A percentile compares a stretch with the other conserved stretches of the same genome.
phyloP scores from a whole-genome alignment of 2,888 invertebrate species.

The Ochropleura leucogaster region DNA sequence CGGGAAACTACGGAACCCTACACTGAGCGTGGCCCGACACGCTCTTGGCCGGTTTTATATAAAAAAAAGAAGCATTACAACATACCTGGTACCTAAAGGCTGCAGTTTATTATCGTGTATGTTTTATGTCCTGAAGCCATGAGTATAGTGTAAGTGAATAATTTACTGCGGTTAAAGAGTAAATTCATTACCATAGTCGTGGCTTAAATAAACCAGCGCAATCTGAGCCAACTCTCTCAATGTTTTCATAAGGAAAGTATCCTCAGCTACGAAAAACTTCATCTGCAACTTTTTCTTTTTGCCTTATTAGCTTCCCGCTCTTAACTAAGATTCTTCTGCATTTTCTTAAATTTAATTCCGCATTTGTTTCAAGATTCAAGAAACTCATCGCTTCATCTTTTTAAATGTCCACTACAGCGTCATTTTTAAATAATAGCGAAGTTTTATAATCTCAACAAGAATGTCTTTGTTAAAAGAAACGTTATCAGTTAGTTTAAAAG shows the following conservation, averaged over 20 bases:
- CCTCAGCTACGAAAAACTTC: constrained; percentile 81
- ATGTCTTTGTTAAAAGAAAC: constrained; percentile 40
- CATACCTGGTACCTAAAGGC: not conserved
- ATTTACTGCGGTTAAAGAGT: constrained; percentile 73
- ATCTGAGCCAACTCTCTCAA: constrained; percentile 77
- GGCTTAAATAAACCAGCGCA: constrained; percentile 75
- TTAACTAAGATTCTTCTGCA: constrained; percentile 81
- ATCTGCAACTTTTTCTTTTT: constrained; percentile 81
- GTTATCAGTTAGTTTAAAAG: constrained; percentile 34
- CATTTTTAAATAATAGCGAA: constrained; percentile 57
- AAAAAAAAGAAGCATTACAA: not conserved
- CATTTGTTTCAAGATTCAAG: constrained; percentile 72
- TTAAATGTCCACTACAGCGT: constrained; percentile 68
- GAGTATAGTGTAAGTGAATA: constrained; percentile 55
- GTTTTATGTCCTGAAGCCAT: constrained; percentile 8
- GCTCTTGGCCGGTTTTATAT: too few species aligned
- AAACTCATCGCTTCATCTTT: constrained; percentile 67
- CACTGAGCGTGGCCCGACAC: too few species aligned
- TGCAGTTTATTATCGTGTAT: not conserved
- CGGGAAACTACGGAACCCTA: too few species aligned
- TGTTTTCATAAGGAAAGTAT: constrained; percentile 85
- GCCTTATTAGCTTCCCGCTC: constrained; percentile 82
- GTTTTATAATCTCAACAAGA: constrained; percentile 50
- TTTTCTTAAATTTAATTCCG: constrained; percentile 79
- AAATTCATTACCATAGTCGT: constrained; percentile 74